A percentile compares a stretch with the other conserved stretches of the same genome.
Conservation (phyloP, 2,888 invertebrate genomes). For the Philonicus albiceps region DNA sequence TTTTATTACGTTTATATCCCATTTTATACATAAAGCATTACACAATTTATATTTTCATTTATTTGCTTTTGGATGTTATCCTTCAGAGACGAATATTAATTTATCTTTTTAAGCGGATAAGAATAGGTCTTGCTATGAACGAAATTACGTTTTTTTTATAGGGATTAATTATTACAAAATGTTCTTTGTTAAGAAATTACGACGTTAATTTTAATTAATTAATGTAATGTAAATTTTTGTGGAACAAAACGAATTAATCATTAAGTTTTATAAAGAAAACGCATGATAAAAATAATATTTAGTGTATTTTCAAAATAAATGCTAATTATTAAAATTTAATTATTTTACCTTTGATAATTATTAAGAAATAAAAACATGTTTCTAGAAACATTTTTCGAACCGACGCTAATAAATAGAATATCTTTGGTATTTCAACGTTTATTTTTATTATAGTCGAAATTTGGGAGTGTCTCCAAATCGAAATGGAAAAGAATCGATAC, state of each 20-base stretch:
- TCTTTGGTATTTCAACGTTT: too few relatives aligned
- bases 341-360: not conserved
- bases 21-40: not conserved
- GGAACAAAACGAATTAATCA: too few relatives aligned
- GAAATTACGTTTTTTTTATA: not conserved
- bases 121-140: not conserved
- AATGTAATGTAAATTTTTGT: not conserved
- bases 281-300: too few relatives aligned
- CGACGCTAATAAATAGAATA: too few relatives aligned
- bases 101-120: not conserved
- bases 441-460: too few relatives aligned
- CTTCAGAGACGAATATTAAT: not conserved
- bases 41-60: not conserved
- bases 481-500: too few relatives aligned
- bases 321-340: not conserved
- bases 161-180: not conserved
- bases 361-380: too few relatives aligned
- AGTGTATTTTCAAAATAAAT: not conserved
- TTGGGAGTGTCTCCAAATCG: too few relatives aligned
- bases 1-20: not conserved
- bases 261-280: too few relatives aligned
- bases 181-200: not conserved
- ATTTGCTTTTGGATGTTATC: not conserved
- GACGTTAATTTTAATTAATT: not conserved
- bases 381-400: too few relatives aligned